Base-by-base conservation (phyloP, 2,888 invertebrate species). In the Drosophila bunnanda region DNA sequence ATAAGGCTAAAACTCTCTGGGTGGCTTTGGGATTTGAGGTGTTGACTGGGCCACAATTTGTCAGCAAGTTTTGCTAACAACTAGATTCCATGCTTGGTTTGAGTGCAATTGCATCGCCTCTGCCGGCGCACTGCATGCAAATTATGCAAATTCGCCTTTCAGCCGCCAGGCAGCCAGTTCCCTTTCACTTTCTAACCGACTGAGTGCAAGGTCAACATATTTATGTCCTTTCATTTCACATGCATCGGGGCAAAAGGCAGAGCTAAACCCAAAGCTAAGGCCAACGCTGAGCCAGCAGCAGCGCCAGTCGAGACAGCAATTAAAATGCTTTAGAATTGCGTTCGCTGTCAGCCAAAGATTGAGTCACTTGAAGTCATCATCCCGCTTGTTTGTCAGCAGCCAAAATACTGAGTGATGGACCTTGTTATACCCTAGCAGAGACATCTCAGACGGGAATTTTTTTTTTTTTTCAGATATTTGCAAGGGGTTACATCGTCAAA, bases 111-210 rank as follows among this genome's bases (percentile, higher is more conserved):
- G 57, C 60, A 56, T 57, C 43, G 38, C 58, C 41, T 30, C 22
- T 46, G 36, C 53, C 22, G 17, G 36, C 46, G 44, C 32, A 22
- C 46, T 80, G 79, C 71, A 69, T 71, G 70, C 77, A 73, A 77
- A 80, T 82, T 83, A 83, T 84, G 83, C 83, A 84, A 85, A 84
- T 84, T 77, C 64, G 52, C 71, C 68, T 79, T 80, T 82, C 73
- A 77, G 44, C 44, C 46, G 60, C 17, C 34, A 12, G 20, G 13
- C 50, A 32, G 25, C 20, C 28, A 7, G 28, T 30, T 43, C 55
- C 55, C 39, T 83, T 85, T 84, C 78, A 71, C 80, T 84, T 84
- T 84, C 67, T 74, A 66, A 57, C 75, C 76, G 80, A 75, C 75
- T 77, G 69, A 67, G 64, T 85, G 78, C 83, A 84, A 84, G 83